Conservation (phyloP, 2,113 vertebrate genomes). For the Cottus gobio region DNA sequence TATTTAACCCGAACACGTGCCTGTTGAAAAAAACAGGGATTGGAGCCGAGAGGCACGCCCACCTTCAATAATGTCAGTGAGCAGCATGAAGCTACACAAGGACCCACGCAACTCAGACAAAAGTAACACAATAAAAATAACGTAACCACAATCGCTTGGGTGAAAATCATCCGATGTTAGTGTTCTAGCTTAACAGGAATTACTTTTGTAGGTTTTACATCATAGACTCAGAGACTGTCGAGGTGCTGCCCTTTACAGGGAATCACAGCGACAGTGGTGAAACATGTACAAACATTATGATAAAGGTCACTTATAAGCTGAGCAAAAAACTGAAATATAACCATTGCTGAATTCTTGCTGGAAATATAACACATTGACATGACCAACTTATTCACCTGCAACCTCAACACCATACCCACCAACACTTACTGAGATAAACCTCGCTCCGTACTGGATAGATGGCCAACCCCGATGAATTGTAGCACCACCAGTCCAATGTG, state of each 20-base stretch:
- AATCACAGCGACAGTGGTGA: conserved; percentile 10
- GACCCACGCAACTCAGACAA: no score
- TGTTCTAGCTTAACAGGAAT: conserved; percentile 14
- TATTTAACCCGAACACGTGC: no score
- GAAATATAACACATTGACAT: conserved; percentile 25
- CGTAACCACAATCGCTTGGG: no score
- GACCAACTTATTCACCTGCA: conserved; percentile 52
- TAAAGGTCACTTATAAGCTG: conserved; percentile 30
- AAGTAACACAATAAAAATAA: no score
- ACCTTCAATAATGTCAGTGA: no score
- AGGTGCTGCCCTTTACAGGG: conserved; percentile 24
- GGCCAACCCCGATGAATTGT: conserved; percentile 4
- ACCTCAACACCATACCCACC: conserved; percentile 53
- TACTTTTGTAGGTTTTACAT: conserved; percentile 11
- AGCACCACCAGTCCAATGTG: conserved; percentile 6
- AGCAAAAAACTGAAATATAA: conserved; percentile 18
- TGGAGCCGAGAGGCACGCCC: no score
- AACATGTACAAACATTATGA: conserved; percentile 35
- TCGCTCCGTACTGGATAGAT: conserved; percentile 23
- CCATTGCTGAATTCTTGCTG: conserved; percentile 21
- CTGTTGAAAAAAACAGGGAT: no score
- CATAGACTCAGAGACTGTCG: conserved; percentile 11
- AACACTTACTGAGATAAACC: conserved; percentile 33
- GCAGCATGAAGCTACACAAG: no score
- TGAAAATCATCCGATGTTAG: no score